These are phyloP conservation scores for Polymixis lichenea DNA, from an alignment of 2,888 invertebrate genomes.

Conservation along the genomic window DNA sequence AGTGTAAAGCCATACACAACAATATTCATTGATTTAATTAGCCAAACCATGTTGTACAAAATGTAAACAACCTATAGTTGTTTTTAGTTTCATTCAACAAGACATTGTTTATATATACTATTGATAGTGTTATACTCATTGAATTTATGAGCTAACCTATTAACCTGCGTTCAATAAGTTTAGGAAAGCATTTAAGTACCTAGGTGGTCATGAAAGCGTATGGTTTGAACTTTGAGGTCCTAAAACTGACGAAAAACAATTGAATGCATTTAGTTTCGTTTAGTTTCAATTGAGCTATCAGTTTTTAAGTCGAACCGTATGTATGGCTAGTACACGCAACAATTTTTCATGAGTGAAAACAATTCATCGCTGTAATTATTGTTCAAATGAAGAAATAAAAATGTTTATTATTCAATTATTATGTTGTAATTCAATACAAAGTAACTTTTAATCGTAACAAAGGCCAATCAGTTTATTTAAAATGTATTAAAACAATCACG, in stretches of 20 bases:
- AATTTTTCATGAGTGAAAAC: neutral
- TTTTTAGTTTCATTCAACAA: neutral
- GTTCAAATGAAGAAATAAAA: slow-evolving; percentile 27
- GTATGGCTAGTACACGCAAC: neutral
- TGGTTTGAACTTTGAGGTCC: neutral
- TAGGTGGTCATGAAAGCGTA: neutral
- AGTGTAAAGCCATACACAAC: neutral
- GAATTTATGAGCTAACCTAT: neutral
- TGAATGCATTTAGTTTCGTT: neutral
- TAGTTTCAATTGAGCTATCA: neutral
- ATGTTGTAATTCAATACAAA: slow-evolving; percentile 23
- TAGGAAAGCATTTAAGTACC: too few species aligned
- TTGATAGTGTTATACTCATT: neutral
- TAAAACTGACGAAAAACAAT: neutral
- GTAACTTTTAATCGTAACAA: slow-evolving; percentile 7
- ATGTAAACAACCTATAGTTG: neutral
- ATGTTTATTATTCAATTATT: slow-evolving; percentile 16
- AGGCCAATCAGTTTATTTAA: slow-evolving; percentile 12
- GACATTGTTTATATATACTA: neutral
- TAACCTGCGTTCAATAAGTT: neutral
- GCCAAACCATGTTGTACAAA: neutral
- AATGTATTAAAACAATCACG: slow-evolving; percentile 38
- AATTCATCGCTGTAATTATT: slow-evolving; percentile 8
- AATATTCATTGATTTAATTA: neutral
- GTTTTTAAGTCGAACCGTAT: neutral